Base-by-base conservation (phyloP, 2,888 invertebrate species). In the Seladonia tumulorum region DNA sequence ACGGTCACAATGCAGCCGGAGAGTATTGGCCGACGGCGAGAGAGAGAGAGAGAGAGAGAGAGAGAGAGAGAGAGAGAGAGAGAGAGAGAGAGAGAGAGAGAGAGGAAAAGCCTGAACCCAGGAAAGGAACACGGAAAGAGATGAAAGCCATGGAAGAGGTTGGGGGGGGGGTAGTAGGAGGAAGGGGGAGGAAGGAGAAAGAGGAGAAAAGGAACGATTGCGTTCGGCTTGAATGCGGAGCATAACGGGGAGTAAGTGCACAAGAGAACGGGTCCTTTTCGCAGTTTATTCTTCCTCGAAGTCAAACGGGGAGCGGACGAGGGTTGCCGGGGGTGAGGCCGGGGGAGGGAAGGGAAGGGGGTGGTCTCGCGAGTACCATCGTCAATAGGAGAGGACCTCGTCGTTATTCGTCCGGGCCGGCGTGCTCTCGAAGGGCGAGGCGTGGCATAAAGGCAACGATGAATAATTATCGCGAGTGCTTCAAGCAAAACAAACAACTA, bases 391-490 rank as follows among this genome's bases (percentile, higher is more conserved):
- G 88, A 81, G 87, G 85, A 85, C 81, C 82, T 76, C 87, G 89
- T 92, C 92, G 92, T 94, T 92, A 91, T 92, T 94, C 85, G 90
- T 83, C 87, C n/a, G n/a, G 88, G 79, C 79, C 76, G 87, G 85
- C 76, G 79, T 45, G 77, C 74, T 60, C 72, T 68, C 78, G 76
- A 86, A 88, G 82, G 87, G 79, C 76, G 82, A 88, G 88, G 82
- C 88, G 83, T 80, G 79, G 88, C 86, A 92, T 91, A 93, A 93
- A 93, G 89, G 91, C 89, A 91, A 90, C 91, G 92, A 93, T 94
- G 93, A 94, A 94, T 94, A 94, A 94, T 93, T 94, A 94, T 94
- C 90, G 87, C 91, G 90, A 92, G 93, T 92, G 89, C 92, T 92
- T 90, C 88, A 92, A 92, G 91, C 91, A 92, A 94, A 93, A 94